Base-by-base conservation (phyloP, 1,140 invertebrate genomes). In the Lethocerus indicus region DNA sequence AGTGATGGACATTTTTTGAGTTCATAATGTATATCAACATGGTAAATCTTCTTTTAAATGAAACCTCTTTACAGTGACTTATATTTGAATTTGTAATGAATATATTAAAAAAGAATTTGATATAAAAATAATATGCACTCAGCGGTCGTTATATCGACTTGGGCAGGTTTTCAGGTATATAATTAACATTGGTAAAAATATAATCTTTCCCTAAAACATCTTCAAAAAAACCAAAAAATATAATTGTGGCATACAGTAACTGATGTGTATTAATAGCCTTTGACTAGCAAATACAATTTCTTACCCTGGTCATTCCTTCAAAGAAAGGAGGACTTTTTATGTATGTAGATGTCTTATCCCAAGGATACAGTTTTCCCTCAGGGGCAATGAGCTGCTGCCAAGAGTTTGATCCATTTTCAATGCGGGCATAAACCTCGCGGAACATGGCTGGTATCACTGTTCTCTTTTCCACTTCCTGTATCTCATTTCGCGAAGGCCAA, bases 321-420 rank as follows among this genome's bases (percentile, higher is more conserved):
- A 98, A 98, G 70, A 96, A 98, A n/a, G 94, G 94, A 2, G 93
- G 93, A 57, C 72, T 77, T 68, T 95, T 95, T 51, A 98, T 97
- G 59, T 98, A 98, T 0, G 94, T 98, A 1, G 91, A 96, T 24
- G 71, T 69, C 0, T 57, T 47, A 60, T 94, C 87, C 94, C 94
- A 98, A 0, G 87, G 83, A 69, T 97, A 98, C 5, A 96, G 68
- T 59, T 82, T 75, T 21, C 79, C 79, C 39, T 79, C 72, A 0
- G 90, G 87, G 18, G 87, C 87, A 7, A 76, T 62, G 36, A 98
- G 66, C 0, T 68, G 64, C 59, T 89, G 86, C 94, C 95, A 98
- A 29, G 78, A 76, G 1, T 73, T 61, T 18, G 86, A 95, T 1
- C 94, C 93, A 47, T 70, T 67, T 64, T 92, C 78, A 24, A 93